phyloP scores from a whole-genome alignment of 1,140 invertebrate genomes.

The Chionoecetes opilio region DNA sequence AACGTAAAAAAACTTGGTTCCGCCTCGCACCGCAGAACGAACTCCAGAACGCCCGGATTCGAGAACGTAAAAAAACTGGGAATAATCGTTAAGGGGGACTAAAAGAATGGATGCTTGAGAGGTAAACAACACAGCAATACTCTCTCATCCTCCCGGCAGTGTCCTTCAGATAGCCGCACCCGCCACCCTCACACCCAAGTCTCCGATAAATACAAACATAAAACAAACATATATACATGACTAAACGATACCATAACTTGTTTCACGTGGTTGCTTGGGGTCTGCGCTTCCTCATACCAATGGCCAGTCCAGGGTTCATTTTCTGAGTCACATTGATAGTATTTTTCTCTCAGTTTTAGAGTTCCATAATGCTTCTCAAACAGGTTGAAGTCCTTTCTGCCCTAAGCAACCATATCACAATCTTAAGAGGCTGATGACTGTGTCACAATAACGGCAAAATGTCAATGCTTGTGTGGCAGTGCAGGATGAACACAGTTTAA shows the following conservation, averaged over 20 bases:
- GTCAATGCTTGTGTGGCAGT: conserved; percentile 70
- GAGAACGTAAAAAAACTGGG: too few relatives aligned
- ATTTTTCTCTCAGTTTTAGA: too few relatives aligned
- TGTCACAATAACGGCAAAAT: conserved; percentile 64
- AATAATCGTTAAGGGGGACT: too few relatives aligned
- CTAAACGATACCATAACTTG: conserved; percentile 66
- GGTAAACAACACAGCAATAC: not conserved
- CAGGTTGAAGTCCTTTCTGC: conserved; percentile 30
- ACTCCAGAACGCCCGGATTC: too few relatives aligned
- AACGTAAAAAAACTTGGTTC: too few relatives aligned
- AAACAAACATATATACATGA: conserved; percentile 79
- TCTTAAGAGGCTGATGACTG: conserved; percentile 51
- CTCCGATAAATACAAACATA: conserved; percentile 71
- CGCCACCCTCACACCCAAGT: conserved; percentile 43
- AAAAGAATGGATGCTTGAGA: too few relatives aligned
- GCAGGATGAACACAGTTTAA: conserved; percentile 76
- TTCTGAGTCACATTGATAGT: too few relatives aligned
- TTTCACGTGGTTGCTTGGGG: conserved; percentile 74
- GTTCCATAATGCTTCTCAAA: not conserved
- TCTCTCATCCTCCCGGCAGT: too few relatives aligned
- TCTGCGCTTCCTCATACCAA: not conserved
- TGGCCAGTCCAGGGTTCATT: too few relatives aligned
- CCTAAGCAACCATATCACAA: conserved; percentile 79
- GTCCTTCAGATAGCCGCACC: not conserved
- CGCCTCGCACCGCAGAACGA: too few relatives aligned